These are phyloP conservation scores for Strigops habroptila DNA, from an alignment of 2,113 vertebrate genomes.

Conservation along the genomic window DNA sequence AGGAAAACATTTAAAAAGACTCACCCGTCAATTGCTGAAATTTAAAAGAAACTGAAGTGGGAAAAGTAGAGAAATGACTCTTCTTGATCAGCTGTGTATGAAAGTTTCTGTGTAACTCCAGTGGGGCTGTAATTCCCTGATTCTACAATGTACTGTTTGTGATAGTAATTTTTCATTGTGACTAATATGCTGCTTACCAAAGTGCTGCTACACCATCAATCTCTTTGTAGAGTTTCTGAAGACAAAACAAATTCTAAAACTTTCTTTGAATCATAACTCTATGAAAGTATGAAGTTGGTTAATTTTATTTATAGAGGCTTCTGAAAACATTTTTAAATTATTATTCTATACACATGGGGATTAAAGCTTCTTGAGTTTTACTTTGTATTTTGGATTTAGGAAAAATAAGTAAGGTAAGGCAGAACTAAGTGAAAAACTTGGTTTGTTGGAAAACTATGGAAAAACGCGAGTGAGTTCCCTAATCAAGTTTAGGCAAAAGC, in stretches of 20 bases:
- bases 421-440: background rate
- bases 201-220: background rate
- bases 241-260: background rate
- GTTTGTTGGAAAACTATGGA: background rate
- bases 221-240: background rate
- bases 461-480: background rate
- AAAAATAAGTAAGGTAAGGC: background rate
- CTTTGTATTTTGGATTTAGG: background rate
- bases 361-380: background rate
- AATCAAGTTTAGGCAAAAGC: background rate
- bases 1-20: background rate
- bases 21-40: background rate
- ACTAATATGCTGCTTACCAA: constrained; percentile 10
- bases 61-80: background rate
- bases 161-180: background rate
- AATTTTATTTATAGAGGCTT: background rate
- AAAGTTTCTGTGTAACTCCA: background rate
- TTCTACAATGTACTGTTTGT: background rate
- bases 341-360: background rate
- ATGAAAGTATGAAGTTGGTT: background rate
- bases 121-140: background rate
- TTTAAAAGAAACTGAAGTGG: background rate
- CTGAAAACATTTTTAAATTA: background rate
- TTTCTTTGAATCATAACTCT: background rate
- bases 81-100: background rate